These are phyloP conservation scores for Thamnophis elegans DNA, from an alignment of 2,797 vertebrate genomes.

Conservation along the genomic window DNA sequence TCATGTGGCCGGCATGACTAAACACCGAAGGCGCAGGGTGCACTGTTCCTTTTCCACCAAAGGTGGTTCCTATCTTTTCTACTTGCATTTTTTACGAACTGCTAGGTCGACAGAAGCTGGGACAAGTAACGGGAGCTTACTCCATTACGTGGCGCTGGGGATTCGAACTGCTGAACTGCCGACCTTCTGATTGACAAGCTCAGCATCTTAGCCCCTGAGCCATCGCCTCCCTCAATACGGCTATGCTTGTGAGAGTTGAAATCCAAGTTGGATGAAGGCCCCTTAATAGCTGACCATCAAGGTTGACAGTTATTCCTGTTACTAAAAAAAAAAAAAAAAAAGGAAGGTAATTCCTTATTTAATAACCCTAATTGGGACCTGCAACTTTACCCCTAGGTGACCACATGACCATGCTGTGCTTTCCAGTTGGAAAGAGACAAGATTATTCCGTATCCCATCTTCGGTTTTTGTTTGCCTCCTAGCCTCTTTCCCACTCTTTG, in stretches of 20 bases:
- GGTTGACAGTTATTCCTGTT: background rate
- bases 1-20: no score
- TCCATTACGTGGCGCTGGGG: no score
- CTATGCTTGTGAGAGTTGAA: background rate
- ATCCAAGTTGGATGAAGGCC: background rate
- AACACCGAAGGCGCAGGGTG: no score
- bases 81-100: no score
- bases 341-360: background rate
- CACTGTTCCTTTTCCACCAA: no score
- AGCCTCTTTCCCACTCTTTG: background rate
- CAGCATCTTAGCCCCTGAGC: no score
- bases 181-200: no score
- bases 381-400: background rate
- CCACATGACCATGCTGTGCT: background rate
- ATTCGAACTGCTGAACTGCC: no score
- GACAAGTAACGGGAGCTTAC: no score
- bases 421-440: background rate
- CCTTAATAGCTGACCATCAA: background rate
- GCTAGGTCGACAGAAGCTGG: no score
- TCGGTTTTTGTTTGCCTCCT: background rate
- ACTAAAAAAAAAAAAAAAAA: background rate
- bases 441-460: background rate
- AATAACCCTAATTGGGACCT: background rate
- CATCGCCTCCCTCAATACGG: no score
- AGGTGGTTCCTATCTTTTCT: no score